Conservation (phyloP, 2,797 vertebrate species). For the Neomorphus geoffroyi region DNA sequence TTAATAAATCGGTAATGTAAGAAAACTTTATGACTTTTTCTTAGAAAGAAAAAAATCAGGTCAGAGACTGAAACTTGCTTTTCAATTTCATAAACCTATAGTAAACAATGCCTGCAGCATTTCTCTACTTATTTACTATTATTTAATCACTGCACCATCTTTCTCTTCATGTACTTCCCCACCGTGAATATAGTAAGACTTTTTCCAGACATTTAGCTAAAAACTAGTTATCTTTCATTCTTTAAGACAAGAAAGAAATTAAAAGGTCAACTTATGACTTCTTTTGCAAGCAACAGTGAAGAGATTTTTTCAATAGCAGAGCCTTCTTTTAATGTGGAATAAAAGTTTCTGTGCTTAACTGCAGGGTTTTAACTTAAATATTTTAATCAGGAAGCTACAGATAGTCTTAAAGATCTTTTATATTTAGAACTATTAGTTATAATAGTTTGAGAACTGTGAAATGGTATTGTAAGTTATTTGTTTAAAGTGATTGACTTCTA, state of each 20-base stretch:
- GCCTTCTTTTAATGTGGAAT: not conserved
- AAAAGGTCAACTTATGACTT: not conserved
- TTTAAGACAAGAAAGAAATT: not conserved
- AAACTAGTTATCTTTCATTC: not conserved
- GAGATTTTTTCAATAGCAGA: not conserved
- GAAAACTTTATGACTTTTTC: not conserved
- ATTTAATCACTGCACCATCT: not conserved
- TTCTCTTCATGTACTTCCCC: not conserved
- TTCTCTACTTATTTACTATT: not conserved
- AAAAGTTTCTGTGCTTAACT: not conserved
- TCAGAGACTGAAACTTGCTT: not conserved
- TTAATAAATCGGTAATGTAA: not conserved
- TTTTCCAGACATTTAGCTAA: not conserved
- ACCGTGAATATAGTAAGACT: not conserved
- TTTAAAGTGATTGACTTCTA: not conserved
- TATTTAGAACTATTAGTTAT: not conserved
- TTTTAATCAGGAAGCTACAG: not conserved
- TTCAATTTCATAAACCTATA: not conserved
- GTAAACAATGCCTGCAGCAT: not conserved
- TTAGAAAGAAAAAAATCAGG: not conserved
- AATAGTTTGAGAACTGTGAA: not conserved
- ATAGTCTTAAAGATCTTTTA: not conserved
- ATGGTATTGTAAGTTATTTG: not conserved
- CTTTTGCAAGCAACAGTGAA: not conserved
- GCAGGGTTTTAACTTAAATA: not conserved